Percentiles rank a stretch among this genome's conserved stretches.
Evolutionary conservation across 2,888 invertebrate species (phyloP).

Genomic region (Andrena hattorfiana): DNA sequence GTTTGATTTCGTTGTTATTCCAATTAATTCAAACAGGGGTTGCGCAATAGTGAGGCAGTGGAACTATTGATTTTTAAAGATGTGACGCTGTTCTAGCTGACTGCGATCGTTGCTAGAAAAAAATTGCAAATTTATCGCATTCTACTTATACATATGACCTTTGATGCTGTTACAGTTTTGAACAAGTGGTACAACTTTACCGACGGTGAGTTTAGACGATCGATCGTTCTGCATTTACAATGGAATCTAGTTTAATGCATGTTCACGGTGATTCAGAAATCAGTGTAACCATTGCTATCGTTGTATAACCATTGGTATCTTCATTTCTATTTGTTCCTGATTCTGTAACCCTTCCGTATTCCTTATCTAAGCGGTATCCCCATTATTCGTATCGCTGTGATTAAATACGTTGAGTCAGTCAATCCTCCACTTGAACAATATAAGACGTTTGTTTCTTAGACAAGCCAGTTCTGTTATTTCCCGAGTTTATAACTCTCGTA

Average conservation of each 20-base stretch:
- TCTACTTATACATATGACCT: background rate
- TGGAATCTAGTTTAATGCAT: background rate
- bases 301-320: no score
- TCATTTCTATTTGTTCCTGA: background rate
- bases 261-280: no score
- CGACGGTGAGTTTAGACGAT: conserved; percentile 51
- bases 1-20: background rate
- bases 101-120: no score
- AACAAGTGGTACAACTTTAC: conserved; percentile 72
- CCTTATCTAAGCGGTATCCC: background rate
- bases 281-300: no score
- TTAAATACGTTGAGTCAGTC: background rate
- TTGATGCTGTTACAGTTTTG: conserved; percentile 62
- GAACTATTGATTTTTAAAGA: background rate
- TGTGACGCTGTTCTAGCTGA: conserved; percentile 3
- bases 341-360: background rate
- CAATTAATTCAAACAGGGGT: background rate
- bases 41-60: background rate
- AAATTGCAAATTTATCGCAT: background rate
- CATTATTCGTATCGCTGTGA: background rate
- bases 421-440: no score
- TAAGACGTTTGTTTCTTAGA: no score
- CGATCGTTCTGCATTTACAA: background rate
- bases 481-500: background rate
- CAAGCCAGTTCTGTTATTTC: no score